A percentile compares a stretch with the other conserved stretches of the same genome.
Conservation (phyloP, 1,140 invertebrate species). For the Eurosta solidaginis region DNA sequence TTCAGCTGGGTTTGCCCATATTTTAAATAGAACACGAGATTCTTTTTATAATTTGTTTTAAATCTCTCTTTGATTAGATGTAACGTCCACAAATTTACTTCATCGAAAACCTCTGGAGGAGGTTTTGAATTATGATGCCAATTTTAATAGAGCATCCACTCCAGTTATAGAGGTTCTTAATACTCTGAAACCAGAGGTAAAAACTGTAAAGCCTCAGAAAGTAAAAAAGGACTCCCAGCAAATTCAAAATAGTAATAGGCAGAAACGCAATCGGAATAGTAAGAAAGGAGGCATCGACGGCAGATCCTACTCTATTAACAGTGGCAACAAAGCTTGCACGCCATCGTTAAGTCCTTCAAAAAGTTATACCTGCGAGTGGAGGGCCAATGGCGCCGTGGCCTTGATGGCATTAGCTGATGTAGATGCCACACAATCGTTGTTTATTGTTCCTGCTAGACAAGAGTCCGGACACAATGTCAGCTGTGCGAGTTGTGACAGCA, state of each 20-base stretch:
- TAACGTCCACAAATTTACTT: neutral
- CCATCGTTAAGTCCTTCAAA: constrained; percentile 48
- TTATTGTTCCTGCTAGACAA: constrained; percentile 13
- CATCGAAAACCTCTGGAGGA: neutral
- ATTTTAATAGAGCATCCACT: neutral
- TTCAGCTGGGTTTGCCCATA: too few species aligned
- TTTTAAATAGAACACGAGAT: too few species aligned
- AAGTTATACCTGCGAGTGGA: constrained; percentile 33
- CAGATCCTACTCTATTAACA: constrained; percentile 47
- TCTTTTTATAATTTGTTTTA: neutral
- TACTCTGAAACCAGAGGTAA: neutral
- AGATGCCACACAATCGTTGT: constrained; percentile 46
- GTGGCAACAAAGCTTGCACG: constrained; percentile 36
- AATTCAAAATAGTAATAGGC: constrained; percentile 43
- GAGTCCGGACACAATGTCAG: constrained; percentile 39
- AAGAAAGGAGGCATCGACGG: constrained; percentile 49
- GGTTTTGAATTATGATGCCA: neutral
- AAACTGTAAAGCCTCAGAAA: neutral
- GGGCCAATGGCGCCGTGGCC: neutral
- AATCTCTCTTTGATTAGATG: neutral
- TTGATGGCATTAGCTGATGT: constrained; percentile 34
- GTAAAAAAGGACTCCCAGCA: neutral
- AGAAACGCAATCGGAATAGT: constrained; percentile 50
- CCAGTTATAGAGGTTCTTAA: neutral
- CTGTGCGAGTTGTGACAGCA: constrained; percentile 43